Conservation (phyloP, 2,113 vertebrate species). For the Donacobius atricapilla region DNA sequence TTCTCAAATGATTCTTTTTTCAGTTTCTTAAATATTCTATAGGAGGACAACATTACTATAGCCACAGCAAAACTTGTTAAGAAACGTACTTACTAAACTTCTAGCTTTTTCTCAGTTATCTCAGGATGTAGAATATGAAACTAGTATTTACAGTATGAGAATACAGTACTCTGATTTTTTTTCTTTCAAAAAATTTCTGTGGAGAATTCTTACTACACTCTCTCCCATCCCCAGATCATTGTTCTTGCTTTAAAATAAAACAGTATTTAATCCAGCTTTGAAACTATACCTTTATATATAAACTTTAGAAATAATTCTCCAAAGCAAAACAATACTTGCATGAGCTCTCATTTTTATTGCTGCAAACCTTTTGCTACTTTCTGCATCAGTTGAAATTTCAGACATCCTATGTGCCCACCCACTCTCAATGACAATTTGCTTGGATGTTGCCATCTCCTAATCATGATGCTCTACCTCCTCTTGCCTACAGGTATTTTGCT, state of each 20-base stretch:
- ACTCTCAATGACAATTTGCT: background rate
- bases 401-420: background rate
- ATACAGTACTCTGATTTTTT: background rate
- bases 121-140: background rate
- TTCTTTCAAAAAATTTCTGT: background rate
- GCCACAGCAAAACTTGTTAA: background rate
- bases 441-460: background rate
- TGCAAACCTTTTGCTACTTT: background rate
- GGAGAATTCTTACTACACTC: background rate
- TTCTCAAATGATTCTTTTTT: background rate
- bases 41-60: background rate
- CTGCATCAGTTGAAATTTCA: background rate
- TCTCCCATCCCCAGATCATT: background rate
- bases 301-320: background rate
- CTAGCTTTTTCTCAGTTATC: background rate
- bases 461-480: background rate
- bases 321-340: background rate
- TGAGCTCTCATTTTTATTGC: background rate
- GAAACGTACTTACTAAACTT: background rate
- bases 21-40: background rate
- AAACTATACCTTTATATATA: background rate
- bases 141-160: background rate
- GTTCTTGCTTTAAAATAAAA: background rate
- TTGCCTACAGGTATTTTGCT: background rate
- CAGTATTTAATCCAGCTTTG: background rate